Conservation (phyloP, 2,113 vertebrate genomes). For the Otolemur garnettii region DNA sequence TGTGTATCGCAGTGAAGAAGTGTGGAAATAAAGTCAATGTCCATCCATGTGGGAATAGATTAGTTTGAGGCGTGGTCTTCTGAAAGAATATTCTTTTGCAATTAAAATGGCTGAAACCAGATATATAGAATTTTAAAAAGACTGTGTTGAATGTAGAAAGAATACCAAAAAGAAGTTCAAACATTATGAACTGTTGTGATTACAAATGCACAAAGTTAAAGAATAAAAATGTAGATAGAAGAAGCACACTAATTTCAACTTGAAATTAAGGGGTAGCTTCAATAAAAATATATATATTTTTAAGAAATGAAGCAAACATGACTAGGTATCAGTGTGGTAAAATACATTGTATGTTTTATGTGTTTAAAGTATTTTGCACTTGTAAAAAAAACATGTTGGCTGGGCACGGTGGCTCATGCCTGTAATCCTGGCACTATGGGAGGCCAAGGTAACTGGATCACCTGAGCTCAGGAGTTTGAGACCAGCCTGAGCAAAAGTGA, state of each 20-base stretch:
- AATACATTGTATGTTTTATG: background rate
- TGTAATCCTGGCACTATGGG: too few relatives aligned
- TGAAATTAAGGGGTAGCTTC: background rate
- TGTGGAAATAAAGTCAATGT: background rate
- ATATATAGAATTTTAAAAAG: background rate
- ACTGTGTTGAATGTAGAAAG: background rate
- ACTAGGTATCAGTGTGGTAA: background rate
- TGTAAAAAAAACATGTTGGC: background rate
- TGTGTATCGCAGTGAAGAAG: background rate
- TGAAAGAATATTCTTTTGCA: background rate
- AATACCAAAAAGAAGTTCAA: background rate
- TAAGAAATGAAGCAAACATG: background rate
- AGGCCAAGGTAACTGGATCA: too few relatives aligned
- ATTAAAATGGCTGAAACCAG: background rate
- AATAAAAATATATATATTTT: background rate
- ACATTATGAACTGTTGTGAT: background rate
- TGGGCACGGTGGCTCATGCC: too few relatives aligned
- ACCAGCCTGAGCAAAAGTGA: too few relatives aligned
- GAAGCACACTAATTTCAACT: background rate
- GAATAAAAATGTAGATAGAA: background rate
- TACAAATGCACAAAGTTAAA: background rate
- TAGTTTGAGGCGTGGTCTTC: background rate
- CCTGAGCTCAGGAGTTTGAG: too few relatives aligned
- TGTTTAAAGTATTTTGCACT: background rate
- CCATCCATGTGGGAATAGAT: background rate